phyloP scores from a whole-genome alignment of 2,113 vertebrate species.

The Ciconia maguari region DNA sequence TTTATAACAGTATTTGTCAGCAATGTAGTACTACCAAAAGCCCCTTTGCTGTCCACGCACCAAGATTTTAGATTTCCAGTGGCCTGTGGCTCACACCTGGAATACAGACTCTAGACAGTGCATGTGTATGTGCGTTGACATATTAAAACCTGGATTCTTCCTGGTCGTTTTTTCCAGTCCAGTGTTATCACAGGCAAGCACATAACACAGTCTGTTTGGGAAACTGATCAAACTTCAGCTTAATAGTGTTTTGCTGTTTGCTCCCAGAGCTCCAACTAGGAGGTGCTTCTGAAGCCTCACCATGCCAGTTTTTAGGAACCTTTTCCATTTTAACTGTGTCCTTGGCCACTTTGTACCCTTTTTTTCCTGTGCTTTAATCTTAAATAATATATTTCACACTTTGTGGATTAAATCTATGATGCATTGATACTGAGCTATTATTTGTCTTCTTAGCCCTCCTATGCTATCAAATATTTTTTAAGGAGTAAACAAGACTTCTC shows the following conservation, averaged over 20 bases:
- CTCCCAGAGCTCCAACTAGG: neutral
- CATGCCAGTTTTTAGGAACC: neutral
- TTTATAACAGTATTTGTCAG: neutral
- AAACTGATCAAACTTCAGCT: neutral
- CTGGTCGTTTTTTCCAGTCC: neutral
- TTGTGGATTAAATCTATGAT: neutral
- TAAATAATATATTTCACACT: neutral
- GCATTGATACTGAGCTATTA: neutral
- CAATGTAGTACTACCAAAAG: neutral
- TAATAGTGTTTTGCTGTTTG: neutral
- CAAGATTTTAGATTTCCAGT: neutral
- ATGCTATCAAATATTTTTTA: neutral
- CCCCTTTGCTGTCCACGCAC: neutral
- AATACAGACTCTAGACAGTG: neutral
- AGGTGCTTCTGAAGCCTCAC: neutral
- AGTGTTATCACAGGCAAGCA: neutral
- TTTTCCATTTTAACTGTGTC: neutral
- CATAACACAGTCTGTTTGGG: neutral
- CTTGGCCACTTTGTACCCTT: neutral
- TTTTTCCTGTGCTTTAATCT: neutral
- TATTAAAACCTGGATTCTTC: neutral
- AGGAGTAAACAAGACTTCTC: neutral
- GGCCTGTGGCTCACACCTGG: neutral
- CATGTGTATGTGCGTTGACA: accelerated
- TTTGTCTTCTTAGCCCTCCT: neutral